Evolutionary conservation across 2,888 invertebrate species (phyloP).

Genomic region (Parelbella ahira): DNA sequence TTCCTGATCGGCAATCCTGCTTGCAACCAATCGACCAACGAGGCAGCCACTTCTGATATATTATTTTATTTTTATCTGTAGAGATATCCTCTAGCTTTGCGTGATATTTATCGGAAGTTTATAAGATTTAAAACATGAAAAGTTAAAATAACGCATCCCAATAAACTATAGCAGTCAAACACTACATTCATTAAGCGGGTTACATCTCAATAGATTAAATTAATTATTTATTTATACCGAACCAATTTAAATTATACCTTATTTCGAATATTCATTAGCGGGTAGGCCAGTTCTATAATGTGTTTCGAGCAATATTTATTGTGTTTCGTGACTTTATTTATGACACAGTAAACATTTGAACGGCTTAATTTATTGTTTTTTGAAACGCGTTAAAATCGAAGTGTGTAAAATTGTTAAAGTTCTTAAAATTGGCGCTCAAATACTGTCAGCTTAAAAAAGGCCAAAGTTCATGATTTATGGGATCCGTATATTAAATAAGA

Average conservation of each 20-base stretch:
- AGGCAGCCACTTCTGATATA: too few species aligned
- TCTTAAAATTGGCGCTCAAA: too few species aligned
- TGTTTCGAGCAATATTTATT: conserved; percentile 5
- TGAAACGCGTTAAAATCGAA: conserved; percentile 6
- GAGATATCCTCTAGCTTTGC: too few species aligned
- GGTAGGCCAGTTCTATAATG: background rate
- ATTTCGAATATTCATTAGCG: conserved; percentile 17
- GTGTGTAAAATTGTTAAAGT: too few species aligned
- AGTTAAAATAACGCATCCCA: conserved; percentile 2
- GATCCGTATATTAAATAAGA: too few species aligned
- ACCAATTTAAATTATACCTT: conserved; percentile 22
- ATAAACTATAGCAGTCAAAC: conserved; percentile 1
- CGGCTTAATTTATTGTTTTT: background rate
- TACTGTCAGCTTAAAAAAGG: too few species aligned
- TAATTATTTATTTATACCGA: conserved; percentile 27
- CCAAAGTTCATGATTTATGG: too few species aligned
- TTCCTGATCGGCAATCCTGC: too few species aligned
- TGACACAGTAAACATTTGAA: conserved; percentile 11
- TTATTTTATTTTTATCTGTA: too few species aligned
- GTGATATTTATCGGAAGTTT: too few species aligned
- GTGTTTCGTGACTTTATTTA: conserved; percentile 10
- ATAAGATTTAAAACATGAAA: conserved; percentile 10
- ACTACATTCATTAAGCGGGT: conserved; percentile 18
- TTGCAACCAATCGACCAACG: too few species aligned
- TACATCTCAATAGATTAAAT: conserved; percentile 28